Base-by-base conservation (phyloP, 2,113 vertebrate species). In the Ifrita kowaldi region DNA sequence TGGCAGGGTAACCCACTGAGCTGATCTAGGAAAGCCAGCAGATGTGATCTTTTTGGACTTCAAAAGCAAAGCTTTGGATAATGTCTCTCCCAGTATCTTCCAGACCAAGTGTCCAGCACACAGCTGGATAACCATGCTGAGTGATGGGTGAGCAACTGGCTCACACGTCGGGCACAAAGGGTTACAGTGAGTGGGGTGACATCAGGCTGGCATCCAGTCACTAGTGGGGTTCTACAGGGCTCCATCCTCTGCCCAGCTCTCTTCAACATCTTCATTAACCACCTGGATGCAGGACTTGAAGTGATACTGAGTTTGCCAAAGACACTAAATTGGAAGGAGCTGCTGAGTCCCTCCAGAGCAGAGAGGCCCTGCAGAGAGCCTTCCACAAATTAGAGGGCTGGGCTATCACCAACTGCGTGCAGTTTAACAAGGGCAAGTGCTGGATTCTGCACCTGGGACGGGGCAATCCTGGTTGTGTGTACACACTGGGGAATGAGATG, bases 401-500 rank as follows among this genome's bases (percentile, higher is more conserved):
- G 37, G 27, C 32, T 17, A 5, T 26, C 26, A 26, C 30, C 44
- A 37, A 12, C 17, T 17, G 7, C 1, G 5, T 3, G 6, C 44
- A 50, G 26, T 32, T 32, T 42, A 50, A 32, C 52, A 68, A 44
- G 71, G 33, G 27, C 17, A 32, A 19, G 27, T 27, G 37, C 53
- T 0, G 0, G 11, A 44, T 19, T 60, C 44, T 68, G 53, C 33
- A 44, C 37, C 33, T 44, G 37, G 26, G 26, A 59, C 0, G 1
- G 37, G 44, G 4, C 44, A 59, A 2, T 21, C 53, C 44, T 35
- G 32, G 15, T 1, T 33, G 18, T 68, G 37, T 76, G 83, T 20
- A 35, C 30, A 57, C 62, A 59, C 21, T 68, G 44, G 53, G 26
- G 18, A 37, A 52, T 10, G 46, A 52, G 37, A 52, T 52, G 33